Evolutionary conservation across 2,113 vertebrate genomes (phyloP), one percentile per base, ranked within the genome.

Genomic region (Cavia aperea): DNA sequence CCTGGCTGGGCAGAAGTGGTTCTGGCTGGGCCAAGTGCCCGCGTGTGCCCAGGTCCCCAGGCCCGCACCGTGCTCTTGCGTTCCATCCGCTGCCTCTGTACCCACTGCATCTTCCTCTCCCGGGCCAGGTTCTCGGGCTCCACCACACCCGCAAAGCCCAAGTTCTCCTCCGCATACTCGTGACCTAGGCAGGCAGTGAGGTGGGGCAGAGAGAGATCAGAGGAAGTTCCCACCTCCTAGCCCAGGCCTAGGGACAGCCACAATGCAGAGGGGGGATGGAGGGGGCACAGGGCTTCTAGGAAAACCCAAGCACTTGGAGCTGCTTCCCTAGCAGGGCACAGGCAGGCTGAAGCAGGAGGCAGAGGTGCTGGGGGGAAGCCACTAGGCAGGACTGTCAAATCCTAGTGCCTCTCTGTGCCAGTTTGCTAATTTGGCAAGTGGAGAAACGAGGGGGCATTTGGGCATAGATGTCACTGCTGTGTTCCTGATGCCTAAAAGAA

Each of bases 91-190:
- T 98, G 99, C 96, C 98, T 98, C 49, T 96, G 96, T 6, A 98
- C 99, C 99, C 98, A 99, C 93, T 97, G 98, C 96, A 98, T 98
- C 96, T 99, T 99, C 97, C 97, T 98, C 96, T 99, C 98, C 77
- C 98, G 97, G 0, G 95, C 97, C 0, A 97, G 65, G 92, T 99
- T 99, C 93, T 97, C 97, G 0, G 98, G 98, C 95, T 99, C 99
- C 91, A 99, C 98, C 91, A 98, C 98, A 16, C 98, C 98, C 65
- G 99, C 99, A 43, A 99, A 99, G 95, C 98, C 98, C 95, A 99
- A 97, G 95, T 99, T 99, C 96, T 99, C 99, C 93, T 98, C 98
- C 0, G 99, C 98, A 0, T 99, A 99, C 91, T 99, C 99, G 0
- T 99, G 99, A 86, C 99, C 99, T 99, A 95, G 51, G 39, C 39